phyloP scores from a whole-genome alignment of 2,888 invertebrate genomes.

The Hermaeophaga mercurialis region DNA sequence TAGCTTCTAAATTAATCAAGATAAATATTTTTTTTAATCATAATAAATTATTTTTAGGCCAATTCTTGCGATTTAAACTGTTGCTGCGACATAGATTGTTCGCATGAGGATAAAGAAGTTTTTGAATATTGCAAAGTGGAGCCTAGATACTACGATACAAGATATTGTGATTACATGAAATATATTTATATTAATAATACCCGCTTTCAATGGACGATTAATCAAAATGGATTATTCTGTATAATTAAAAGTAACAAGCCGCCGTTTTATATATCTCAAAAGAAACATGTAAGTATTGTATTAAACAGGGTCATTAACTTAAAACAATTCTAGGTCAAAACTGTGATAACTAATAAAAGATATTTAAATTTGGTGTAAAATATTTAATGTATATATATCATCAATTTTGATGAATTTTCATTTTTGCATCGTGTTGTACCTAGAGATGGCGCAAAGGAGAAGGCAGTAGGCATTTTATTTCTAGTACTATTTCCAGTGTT shows the following conservation, averaged over 20 bases:
- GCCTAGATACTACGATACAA: constrained; percentile 53
- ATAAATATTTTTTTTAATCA: too few species aligned
- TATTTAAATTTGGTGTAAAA: too few species aligned
- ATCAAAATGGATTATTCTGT: constrained; percentile 63
- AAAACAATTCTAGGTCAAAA: too few species aligned
- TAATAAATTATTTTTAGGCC: constrained; percentile 59
- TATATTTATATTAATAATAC: constrained; percentile 63
- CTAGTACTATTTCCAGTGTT: too few species aligned
- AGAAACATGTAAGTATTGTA: constrained; percentile 44
- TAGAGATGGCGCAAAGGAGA: too few species aligned
- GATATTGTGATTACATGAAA: constrained; percentile 62
- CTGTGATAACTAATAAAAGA: too few species aligned
- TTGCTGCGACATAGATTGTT: constrained; percentile 82
- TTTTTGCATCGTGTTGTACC: too few species aligned
- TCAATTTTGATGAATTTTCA: too few species aligned
- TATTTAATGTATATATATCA: too few species aligned
- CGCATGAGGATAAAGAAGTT: constrained; percentile 62
- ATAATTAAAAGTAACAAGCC: constrained; percentile 65
- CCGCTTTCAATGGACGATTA: constrained; percentile 51
- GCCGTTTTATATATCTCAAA: constrained; percentile 49
- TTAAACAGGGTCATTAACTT: background rate
- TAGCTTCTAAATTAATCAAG: too few species aligned
- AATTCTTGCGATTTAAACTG: constrained; percentile 80
- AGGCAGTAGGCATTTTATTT: too few species aligned
- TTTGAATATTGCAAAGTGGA: constrained; percentile 66